phyloP scores from a whole-genome alignment of 2,113 vertebrate genomes.

The Mormoops blainvillei region DNA sequence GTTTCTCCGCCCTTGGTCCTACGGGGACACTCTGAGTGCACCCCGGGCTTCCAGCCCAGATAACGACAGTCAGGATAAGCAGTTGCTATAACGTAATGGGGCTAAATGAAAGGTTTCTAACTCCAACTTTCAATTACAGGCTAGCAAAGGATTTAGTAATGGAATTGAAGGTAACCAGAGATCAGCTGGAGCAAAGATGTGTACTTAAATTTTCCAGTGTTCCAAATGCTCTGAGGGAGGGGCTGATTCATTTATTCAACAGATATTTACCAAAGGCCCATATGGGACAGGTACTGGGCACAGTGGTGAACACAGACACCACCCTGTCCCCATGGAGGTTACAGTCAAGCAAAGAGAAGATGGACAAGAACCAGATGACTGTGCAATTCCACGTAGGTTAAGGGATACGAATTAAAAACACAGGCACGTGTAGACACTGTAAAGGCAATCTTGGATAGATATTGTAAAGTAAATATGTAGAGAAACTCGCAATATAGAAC shows the following conservation, averaged over 20 bases:
- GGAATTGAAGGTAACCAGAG: not conserved
- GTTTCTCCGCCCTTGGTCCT: not conserved
- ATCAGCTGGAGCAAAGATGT: not conserved
- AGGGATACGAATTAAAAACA: not conserved
- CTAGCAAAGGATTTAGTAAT: not conserved
- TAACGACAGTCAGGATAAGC: not conserved
- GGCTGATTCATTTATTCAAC: not conserved
- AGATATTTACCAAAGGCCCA: not conserved
- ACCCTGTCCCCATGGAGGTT: not conserved
- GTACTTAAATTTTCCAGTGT: not conserved
- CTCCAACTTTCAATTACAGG: not conserved
- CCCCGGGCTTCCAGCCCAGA: not conserved
- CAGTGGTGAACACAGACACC: not conserved
- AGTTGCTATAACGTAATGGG: not conserved
- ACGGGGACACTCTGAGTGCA: not conserved
- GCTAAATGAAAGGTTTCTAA: not conserved
- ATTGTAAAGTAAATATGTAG: not conserved
- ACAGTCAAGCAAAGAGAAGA: not conserved
- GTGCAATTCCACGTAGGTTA: rapidly evolving
- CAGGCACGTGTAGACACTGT: not conserved
- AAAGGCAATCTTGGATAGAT: not conserved
- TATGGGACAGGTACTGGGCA: not conserved
- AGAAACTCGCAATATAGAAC: not conserved
- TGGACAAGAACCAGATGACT: not conserved
- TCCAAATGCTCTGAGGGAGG: not conserved